These are phyloP conservation scores for Thereva unica DNA, from an alignment of 2,888 invertebrate species.

Conservation along the genomic window DNA sequence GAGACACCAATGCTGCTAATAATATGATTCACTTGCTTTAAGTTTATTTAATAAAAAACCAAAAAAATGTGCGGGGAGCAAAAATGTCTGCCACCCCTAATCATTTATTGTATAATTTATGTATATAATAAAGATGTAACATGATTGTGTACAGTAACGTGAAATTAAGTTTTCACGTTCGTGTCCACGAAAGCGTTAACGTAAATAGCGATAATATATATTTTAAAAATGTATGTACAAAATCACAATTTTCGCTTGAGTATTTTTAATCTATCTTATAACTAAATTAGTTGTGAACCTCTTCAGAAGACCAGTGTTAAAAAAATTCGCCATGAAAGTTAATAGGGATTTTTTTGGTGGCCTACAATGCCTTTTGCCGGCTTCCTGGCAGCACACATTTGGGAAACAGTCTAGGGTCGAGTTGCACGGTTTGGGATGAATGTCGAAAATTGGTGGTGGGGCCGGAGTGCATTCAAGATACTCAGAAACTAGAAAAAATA, in stretches of 20 bases:
- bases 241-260: background rate
- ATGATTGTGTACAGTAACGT: no score
- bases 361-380: slow-evolving; percentile 71
- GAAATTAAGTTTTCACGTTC: no score
- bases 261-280: slow-evolving; percentile 49
- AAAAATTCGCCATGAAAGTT: slow-evolving; percentile 64
- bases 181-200: no score
- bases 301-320: slow-evolving; percentile 56
- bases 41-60: no score
- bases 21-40: no score
- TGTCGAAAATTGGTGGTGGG: slow-evolving; percentile 69
- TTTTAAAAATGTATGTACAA: no score
- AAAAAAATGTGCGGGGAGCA: no score
- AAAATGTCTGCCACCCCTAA: no score
- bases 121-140: no score
- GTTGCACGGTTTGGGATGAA: slow-evolving; percentile 72
- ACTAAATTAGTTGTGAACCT: slow-evolving; percentile 57
- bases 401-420: slow-evolving; percentile 77
- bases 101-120: no score
- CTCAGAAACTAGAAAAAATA: slow-evolving; percentile 59
- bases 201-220: no score
- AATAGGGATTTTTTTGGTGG: slow-evolving; percentile 74
- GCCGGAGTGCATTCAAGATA: slow-evolving; percentile 75
- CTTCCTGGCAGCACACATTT: slow-evolving; percentile 78
- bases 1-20: no score